Evolutionary conservation across 1,140 invertebrate genomes (phyloP), one percentile per base, ranked within the genome.

Genomic region (Brachionus asplanchnoidis): DNA sequence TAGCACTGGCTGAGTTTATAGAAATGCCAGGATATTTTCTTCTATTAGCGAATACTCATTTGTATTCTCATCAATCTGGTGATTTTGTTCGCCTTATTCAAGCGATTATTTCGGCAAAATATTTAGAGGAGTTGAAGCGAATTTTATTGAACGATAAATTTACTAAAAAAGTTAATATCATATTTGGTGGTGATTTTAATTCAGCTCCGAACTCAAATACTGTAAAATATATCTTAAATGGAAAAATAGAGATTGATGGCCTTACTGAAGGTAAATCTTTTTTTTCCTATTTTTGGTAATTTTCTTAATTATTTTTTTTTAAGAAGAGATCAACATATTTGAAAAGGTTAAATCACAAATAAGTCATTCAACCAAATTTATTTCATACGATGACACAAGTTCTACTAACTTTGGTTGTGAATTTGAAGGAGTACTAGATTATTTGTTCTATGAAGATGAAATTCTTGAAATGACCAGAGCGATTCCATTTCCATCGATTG

Each of bases 131-230:
- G 9, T 60, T 82, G n/a, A 60, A 82, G 36, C 11, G 28, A 40
- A 60, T n/a, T 11, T 56, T 84, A n/a, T 36, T 46, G 8, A 11
- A 20, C 1, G 20, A 80, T 23, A 44, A 53, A 26, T 46, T 70
- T 17, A 56, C n/a, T 6, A 68, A 73, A 70, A 84, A 84, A 68
- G 60, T 84, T 5, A 50, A 12, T 7, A 70, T 70, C 20, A 9
- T 84, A 12, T 84, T 68, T 36, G 36, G 20, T 20, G 82, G 82
- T 28, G 82, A 84, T 70, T 84, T 84, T 40, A 84, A 84, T 84
- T 68, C 82, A 17, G 23, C 3, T 4, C 40, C 60, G 0, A 42
- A 42, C 3, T 84, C 82, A 36, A 26, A 26, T 36, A 14, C 82
- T 28, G 12, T 70, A 12, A 50, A 46, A 17, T 70, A 44, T 36